phyloP scores from a whole-genome alignment of 2,888 invertebrate genomes.

The Apantesis nais region DNA sequence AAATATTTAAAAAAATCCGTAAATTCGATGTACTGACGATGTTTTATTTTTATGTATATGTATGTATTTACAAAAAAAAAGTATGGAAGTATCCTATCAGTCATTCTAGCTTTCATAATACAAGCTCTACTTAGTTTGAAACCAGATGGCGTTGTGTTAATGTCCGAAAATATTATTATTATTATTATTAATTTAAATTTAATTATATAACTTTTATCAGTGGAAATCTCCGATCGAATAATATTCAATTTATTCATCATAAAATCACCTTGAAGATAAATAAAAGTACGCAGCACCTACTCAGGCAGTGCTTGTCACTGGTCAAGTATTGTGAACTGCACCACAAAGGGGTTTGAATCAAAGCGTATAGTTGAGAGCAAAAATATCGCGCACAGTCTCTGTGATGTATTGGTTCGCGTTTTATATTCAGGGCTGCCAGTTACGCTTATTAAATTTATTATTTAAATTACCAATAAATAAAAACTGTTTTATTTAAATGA shows the following conservation, averaged over 20 bases:
- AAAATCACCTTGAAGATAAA: neutral
- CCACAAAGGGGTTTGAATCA: conserved; percentile 78
- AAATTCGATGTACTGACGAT: no score
- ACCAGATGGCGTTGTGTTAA: no score
- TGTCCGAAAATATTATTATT: no score
- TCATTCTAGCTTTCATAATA: no score
- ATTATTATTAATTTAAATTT: no score
- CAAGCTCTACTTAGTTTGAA: no score
- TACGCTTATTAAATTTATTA: neutral
- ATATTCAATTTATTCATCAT: neutral
- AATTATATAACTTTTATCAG: neutral
- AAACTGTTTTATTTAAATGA: neutral
- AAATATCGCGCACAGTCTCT: conserved; percentile 65
- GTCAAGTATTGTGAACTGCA: conserved; percentile 62
- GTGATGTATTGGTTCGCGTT: conserved; percentile 55
- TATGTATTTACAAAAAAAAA: no score
- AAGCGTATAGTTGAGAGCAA: conserved; percentile 75
- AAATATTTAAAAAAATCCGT: no score
- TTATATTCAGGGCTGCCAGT: conserved; percentile 29
- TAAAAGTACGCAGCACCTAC: neutral
- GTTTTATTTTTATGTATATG: no score
- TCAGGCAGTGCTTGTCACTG: conserved; percentile 56
- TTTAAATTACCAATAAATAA: neutral
- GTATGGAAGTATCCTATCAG: no score
- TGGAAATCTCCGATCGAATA: neutral